Evolutionary conservation across 1,140 invertebrate genomes (phyloP).

Genomic region (Trachymyrmex septentrionalis): DNA sequence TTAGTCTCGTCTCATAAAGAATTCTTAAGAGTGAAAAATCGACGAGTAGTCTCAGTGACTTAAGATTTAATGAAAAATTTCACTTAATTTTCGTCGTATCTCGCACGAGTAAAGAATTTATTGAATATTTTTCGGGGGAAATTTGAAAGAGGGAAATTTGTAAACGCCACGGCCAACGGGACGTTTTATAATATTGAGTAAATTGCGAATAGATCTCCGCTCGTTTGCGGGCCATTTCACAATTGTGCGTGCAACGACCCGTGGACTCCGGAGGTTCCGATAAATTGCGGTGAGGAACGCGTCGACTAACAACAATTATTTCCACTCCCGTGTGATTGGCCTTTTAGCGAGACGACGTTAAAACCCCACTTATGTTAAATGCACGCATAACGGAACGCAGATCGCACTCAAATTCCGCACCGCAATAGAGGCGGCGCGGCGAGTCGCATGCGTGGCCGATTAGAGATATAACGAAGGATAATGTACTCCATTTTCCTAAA

Average conservation of each 20-base stretch:
- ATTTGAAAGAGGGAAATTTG: background rate
- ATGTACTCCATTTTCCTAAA: conserved; percentile 60
- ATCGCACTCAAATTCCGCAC: conserved; percentile 76
- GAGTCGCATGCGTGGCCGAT: conserved; percentile 64
- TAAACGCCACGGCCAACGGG: background rate
- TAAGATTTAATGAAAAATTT: background rate
- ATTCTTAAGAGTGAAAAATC: background rate
- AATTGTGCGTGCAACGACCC: conserved; percentile 15
- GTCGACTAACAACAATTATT: conserved; percentile 13
- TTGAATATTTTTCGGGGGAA: background rate
- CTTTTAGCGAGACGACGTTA: conserved; percentile 31
- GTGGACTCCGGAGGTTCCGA: background rate
- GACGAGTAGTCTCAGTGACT: background rate
- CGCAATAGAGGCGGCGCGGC: conserved; percentile 64
- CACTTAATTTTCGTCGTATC: background rate
- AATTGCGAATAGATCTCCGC: conserved; percentile 11
- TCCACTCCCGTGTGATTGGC: conserved; percentile 20
- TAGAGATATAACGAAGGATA: conserved; percentile 62
- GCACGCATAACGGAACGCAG: conserved; percentile 69
- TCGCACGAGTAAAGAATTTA: background rate
- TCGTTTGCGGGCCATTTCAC: background rate
- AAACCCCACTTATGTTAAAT: conserved; percentile 35
- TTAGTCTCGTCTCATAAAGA: background rate
- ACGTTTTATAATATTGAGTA: background rate
- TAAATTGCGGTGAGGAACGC: background rate